Evolutionary conservation across 1,140 invertebrate species (phyloP), one percentile per base, ranked within the genome.

Genomic region (Drosophila leontia): DNA sequence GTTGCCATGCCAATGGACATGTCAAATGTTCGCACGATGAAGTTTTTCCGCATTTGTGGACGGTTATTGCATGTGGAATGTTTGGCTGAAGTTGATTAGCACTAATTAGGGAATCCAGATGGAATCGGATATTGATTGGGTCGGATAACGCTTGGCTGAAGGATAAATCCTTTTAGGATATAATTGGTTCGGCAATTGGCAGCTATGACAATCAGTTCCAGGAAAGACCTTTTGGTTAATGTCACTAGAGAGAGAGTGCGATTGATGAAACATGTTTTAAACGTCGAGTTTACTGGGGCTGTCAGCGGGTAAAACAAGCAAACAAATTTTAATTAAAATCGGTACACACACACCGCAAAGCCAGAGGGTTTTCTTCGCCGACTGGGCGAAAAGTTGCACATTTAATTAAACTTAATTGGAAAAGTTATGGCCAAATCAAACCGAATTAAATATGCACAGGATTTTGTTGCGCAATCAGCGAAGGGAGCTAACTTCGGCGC

Each of bases 391-490:
- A 70, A 87, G 83, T 77, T 83, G 65, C 65, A 80, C 80, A 81
- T 88, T 88, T 88, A 88, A 88, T 88, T 88, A 88, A 88, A 84
- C 69, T 47, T 84, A 88, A 88, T 88, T 88, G 84, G 64, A 84
- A 88, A 88, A 84, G 80, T 88, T 80, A 84, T 90, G 74, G 67
- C 64, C 58, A 88, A 87, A 88, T 88, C 84, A 83, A 84, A 90
- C 62, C 74, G 26, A 88, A 84, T 88, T 84, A 84, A 88, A 88
- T 88, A 88, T 88, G 84, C 84, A 88, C 78, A 80, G 78, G 80
- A 84, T 88, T 88, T 74, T 37, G 68, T 64, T 80, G 50, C 67
- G 74, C 53, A 87, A 87, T 74, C 83, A 80, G 58, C 61, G 71
- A 51, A 71, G 51, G 67, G 70, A 62, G 70, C 69, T 62, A 48